Conservation (phyloP, 1,140 invertebrate genomes). For the Psix sp. region DNA sequence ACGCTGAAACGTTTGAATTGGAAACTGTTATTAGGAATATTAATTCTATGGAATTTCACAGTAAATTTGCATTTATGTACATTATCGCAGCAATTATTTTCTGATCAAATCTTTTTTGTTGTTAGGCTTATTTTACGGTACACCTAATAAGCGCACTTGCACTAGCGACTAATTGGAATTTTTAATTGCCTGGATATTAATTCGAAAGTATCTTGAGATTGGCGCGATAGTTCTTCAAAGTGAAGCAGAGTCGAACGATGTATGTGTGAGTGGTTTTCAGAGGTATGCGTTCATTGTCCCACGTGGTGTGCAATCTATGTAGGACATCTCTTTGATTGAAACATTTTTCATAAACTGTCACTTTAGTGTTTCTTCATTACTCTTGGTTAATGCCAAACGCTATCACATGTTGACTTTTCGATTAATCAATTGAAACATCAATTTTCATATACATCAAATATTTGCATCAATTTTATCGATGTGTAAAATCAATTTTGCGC, state of each 20-base stretch:
- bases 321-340: conserved; percentile 48
- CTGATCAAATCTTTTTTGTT: neutral
- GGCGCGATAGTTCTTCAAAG: conserved; percentile 56
- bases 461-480: too few species aligned
- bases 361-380: conserved; percentile 25
- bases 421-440: conserved; percentile 35
- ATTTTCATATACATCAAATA: conserved; percentile 12
- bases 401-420: conserved; percentile 19
- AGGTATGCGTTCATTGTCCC: conserved; percentile 56
- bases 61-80: too few species aligned
- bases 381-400: conserved; percentile 34
- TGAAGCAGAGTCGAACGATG: conserved; percentile 60
- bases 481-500: neutral
- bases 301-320: conserved; percentile 43
- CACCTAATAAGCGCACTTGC: conserved; percentile 55
- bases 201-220: conserved; percentile 65
- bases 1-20: too few species aligned
- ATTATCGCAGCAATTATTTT: neutral
- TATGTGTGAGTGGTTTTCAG: conserved; percentile 50
- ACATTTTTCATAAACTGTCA: conserved; percentile 55
- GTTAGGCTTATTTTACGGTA: conserved; percentile 17
- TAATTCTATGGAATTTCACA: too few species aligned
- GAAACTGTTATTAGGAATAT: neutral
- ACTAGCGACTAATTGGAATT: conserved; percentile 63
- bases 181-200: conserved; percentile 65